Evolutionary conservation across 2,113 vertebrate species (phyloP).

Genomic region (Choloepus hoffmanni): DNA sequence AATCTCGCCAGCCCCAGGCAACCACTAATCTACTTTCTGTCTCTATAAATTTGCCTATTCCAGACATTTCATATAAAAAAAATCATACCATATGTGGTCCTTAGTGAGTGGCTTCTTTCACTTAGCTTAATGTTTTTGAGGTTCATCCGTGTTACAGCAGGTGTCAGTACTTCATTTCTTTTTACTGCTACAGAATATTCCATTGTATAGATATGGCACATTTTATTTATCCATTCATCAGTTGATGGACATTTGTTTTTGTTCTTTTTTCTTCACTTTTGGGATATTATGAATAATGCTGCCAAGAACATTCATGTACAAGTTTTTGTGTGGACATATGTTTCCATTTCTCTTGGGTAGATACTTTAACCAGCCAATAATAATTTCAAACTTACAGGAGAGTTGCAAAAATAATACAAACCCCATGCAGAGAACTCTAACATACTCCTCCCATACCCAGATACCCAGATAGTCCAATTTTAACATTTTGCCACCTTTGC

Average conservation of each 20-base stretch:
- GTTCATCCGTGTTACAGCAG: neutral
- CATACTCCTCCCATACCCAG: too few relatives aligned
- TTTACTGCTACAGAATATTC: neutral
- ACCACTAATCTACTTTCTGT: too few relatives aligned
- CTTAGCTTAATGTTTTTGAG: neutral
- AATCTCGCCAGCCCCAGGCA: too few relatives aligned
- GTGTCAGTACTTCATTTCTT: neutral
- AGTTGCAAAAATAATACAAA: too few relatives aligned
- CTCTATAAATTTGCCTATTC: too few relatives aligned
- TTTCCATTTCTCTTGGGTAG: neutral
- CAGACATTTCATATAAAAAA: too few relatives aligned
- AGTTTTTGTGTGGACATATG: neutral
- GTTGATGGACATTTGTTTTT: neutral
- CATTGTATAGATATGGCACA: neutral
- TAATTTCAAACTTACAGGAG: too few relatives aligned
- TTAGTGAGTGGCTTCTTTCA: neutral
- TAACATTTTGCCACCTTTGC: too few relatives aligned
- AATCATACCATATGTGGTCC: too few relatives aligned
- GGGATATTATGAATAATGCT: neutral
- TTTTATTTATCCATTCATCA: neutral
- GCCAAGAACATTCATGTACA: neutral
- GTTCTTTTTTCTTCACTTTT: neutral
- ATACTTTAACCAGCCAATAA: neutral
- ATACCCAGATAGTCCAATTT: too few relatives aligned
- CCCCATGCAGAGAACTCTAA: too few relatives aligned